Evolutionary conservation across 2,888 invertebrate species (phyloP).

Genomic region (Stictocephala bisonia): DNA sequence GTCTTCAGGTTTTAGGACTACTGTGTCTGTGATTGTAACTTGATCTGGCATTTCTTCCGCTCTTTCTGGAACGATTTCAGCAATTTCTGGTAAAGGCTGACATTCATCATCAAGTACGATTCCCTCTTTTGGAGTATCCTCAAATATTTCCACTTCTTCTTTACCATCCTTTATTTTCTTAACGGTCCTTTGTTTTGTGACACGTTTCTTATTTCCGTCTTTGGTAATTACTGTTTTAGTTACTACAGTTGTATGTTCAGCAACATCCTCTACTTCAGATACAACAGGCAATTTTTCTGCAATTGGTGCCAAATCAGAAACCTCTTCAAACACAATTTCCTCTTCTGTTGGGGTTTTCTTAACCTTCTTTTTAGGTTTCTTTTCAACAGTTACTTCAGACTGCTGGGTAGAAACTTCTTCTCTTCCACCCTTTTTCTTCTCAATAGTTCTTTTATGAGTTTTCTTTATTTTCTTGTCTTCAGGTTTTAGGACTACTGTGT

Average conservation of each 20-base stretch:
- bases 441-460: constrained; percentile 34
- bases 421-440: constrained; percentile 49
- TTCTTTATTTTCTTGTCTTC: constrained; percentile 51
- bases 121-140: constrained; percentile 43
- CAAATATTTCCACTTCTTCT: constrained; percentile 47
- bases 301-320: constrained; percentile 33
- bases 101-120: constrained; percentile 42
- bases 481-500: constrained; percentile 55
- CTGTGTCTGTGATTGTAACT: constrained; percentile 31
- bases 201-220: constrained; percentile 16
- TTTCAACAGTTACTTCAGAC: constrained; percentile 33
- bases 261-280: constrained; percentile 42
- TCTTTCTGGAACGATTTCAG: constrained; percentile 53
- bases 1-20: constrained; percentile 44
- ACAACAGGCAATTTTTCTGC: constrained; percentile 19
- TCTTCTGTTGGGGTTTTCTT: constrained; percentile 31
- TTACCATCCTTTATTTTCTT: constrained; percentile 49
- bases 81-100: constrained; percentile 34
- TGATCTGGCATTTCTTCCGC: constrained; percentile 47
- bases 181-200: constrained; percentile 39
- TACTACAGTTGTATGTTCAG: constrained; percentile 38
- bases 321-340: constrained; percentile 41
- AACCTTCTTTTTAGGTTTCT: constrained; percentile 16
- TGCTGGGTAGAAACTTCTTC: constrained; percentile 48
- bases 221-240: constrained; percentile 20